Evolutionary conservation across 1,140 invertebrate species (phyloP).

Genomic region (Drosophila pachea): DNA sequence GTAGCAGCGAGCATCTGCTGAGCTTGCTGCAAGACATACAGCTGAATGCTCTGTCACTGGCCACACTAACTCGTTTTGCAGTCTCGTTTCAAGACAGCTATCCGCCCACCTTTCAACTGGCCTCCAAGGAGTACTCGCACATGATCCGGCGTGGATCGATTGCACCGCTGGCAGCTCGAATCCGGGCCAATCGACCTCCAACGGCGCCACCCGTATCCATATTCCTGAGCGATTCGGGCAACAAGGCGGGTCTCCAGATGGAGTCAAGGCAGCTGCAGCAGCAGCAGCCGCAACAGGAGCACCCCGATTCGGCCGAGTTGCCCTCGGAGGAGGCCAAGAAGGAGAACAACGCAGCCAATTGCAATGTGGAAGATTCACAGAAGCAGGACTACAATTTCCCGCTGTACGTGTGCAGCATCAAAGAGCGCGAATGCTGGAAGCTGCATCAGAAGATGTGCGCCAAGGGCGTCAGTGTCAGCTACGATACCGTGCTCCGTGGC

Average conservation of each 20-base stretch:
- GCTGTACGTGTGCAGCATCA: constrained; percentile 78
- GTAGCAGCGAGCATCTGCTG: no score
- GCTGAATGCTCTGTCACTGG: no score
- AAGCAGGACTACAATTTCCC: constrained; percentile 66
- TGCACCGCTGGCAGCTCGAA: constrained; percentile 73
- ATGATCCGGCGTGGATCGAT: constrained; percentile 76
- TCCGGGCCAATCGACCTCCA: constrained; percentile 73
- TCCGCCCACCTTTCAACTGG: constrained; percentile 69
- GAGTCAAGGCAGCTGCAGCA: constrained; percentile 29
- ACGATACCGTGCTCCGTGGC: constrained; percentile 85
- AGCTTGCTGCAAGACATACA: no score
- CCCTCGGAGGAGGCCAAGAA: constrained; percentile 62
- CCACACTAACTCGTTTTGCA: constrained; percentile 63
- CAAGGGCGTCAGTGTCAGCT: constrained; percentile 84
- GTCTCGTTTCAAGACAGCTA: constrained; percentile 79
- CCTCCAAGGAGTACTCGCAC: constrained; percentile 75
- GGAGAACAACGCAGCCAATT: constrained; percentile 67
- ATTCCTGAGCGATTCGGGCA: constrained; percentile 54
- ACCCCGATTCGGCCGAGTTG: background rate
- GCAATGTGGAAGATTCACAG: constrained; percentile 39
- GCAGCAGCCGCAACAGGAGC: background rate
- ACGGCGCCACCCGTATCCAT: constrained; percentile 78
- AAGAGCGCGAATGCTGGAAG: constrained; percentile 85
- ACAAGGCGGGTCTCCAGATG: constrained; percentile 18
- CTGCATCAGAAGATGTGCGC: constrained; percentile 84